Evolutionary conservation across 2,888 invertebrate species (phyloP).

Genomic region (Spatulosminthurus flaviceps): DNA sequence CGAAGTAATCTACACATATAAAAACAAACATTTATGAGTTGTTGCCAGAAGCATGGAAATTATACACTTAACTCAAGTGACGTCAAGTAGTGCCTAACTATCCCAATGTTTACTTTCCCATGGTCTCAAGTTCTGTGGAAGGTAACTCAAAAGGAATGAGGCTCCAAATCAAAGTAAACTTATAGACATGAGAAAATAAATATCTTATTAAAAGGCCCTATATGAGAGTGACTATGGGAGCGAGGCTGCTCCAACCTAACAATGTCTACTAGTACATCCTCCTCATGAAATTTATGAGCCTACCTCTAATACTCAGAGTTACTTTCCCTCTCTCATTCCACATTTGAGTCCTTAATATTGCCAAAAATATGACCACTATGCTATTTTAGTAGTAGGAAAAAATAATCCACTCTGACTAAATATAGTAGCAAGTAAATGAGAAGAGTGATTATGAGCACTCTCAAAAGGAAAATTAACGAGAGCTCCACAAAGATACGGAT

Average conservation of each 20-base stretch:
- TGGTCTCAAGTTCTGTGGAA: background rate
- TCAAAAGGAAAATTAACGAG: background rate
- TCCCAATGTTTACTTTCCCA: background rate
- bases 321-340: too few species aligned
- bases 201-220: constrained; percentile 27
- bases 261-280: background rate
- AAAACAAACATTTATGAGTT: background rate
- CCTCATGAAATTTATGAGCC: too few species aligned
- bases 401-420: too few species aligned
- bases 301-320: too few species aligned
- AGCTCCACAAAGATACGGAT: too few species aligned
- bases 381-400: too few species aligned
- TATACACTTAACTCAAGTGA: constrained; percentile 14
- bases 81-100: constrained; percentile 8
- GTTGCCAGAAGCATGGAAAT: constrained; percentile 8
- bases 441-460: background rate
- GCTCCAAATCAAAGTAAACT: constrained; percentile 36
- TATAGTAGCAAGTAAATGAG: background rate
- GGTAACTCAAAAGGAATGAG: background rate
- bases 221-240: too few species aligned
- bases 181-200: constrained; percentile 31
- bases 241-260: background rate
- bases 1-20: constrained; percentile 3
- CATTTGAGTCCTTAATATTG: too few species aligned
- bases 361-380: too few species aligned